Percentiles rank a stretch among this genome's conserved stretches.
phyloP scores from a whole-genome alignment of 2,888 invertebrate species.

The Lapara coniferarum region DNA sequence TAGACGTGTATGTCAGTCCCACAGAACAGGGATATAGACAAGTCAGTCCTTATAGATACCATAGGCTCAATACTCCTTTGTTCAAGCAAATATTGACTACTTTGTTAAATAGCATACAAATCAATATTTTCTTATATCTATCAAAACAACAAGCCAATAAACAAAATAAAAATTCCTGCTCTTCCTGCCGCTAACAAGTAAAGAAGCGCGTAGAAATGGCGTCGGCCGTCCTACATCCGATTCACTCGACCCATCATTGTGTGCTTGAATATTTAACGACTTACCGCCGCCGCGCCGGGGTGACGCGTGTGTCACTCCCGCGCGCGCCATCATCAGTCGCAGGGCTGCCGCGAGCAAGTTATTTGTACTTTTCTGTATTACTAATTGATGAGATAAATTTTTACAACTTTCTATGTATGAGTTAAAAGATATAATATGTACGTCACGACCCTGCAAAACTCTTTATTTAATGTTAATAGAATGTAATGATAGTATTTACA shows the following conservation, averaged over 20 bases:
- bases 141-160: neutral
- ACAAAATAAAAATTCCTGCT: slow-evolving; percentile 6
- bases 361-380: neutral
- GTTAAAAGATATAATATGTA: no score
- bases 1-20: no score
- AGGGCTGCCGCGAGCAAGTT: slow-evolving; percentile 9
- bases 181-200: slow-evolving; percentile 28
- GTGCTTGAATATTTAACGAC: slow-evolving; percentile 41
- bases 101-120: neutral
- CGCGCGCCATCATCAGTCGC: slow-evolving; percentile 37
- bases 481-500: no score
- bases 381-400: no score
- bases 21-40: no score
- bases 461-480: no score
- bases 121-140: neutral
- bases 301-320: slow-evolving; percentile 36
- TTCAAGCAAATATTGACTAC: no score
- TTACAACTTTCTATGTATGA: no score
- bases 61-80: no score
- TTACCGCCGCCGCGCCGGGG: slow-evolving; percentile 32
- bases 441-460: no score
- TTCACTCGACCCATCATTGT: slow-evolving; percentile 43
- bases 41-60: no score
- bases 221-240: slow-evolving; percentile 46
- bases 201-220: slow-evolving; percentile 34